These are phyloP conservation scores for Graptemys geographica DNA, from an alignment of 2,797 vertebrate genomes.

Conservation along the genomic window DNA sequence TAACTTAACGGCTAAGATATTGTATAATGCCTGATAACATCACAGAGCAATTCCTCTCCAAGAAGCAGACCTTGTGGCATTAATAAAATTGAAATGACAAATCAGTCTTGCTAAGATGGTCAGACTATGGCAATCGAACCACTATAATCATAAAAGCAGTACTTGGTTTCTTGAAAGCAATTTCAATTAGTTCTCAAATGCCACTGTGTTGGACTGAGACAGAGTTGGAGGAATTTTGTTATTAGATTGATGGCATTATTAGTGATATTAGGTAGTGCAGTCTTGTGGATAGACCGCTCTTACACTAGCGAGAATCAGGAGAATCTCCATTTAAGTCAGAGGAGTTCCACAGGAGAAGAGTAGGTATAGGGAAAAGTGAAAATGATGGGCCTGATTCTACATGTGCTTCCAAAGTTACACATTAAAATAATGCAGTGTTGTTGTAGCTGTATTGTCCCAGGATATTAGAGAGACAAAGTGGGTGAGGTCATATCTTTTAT, in stretches of 20 bases:
- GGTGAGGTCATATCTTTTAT: no score
- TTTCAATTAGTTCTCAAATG: not conserved
- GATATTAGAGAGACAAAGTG: no score
- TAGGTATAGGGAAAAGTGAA: not conserved
- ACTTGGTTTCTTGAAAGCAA: not conserved
- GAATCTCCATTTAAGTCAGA: not conserved
- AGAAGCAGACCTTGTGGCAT: conserved; percentile 7
- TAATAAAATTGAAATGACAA: not conserved
- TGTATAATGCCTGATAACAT: conserved; percentile 71
- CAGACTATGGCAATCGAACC: not conserved
- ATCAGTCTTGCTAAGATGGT: not conserved
- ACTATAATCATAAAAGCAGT: not conserved
- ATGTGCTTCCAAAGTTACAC: not conserved
- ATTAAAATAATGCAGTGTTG: not conserved
- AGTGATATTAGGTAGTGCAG: not conserved
- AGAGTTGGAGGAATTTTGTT: not conserved
- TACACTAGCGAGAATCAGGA: not conserved
- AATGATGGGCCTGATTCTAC: not conserved
- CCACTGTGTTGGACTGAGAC: not conserved
- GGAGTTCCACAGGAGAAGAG: not conserved
- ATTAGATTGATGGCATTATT: not conserved
- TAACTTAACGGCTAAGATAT: conserved; percentile 67
- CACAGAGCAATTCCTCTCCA: not conserved
- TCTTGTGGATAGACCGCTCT: not conserved
- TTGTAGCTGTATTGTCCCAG: no score